phyloP scores from a whole-genome alignment of 1,140 invertebrate species.

The Amphibalanus amphitrite region DNA sequence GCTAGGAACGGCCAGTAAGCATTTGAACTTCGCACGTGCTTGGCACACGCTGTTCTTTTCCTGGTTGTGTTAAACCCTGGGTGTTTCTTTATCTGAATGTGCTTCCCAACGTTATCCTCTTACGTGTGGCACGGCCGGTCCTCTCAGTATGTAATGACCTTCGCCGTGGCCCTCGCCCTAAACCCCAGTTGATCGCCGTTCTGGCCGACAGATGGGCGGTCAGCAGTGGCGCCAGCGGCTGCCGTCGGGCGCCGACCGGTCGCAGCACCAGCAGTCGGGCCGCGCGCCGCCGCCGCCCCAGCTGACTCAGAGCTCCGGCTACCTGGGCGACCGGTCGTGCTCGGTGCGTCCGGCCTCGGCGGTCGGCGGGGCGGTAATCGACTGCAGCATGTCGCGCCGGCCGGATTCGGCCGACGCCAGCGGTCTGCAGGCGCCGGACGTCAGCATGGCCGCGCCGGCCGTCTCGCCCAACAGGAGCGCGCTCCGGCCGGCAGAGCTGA shows the following conservation, averaged over 20 bases:
- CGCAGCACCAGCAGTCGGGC: neutral
- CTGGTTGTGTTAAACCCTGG: too few species aligned
- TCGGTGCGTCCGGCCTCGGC: neutral
- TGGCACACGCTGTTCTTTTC: too few species aligned
- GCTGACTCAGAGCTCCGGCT: conserved; percentile 15
- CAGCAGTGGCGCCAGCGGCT: neutral
- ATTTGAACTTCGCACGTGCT: too few species aligned
- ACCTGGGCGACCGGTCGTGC: conserved; percentile 15
- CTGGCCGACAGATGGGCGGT: neutral
- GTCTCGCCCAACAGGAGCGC: neutral
- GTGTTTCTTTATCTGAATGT: too few species aligned
- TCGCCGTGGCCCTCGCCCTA: too few species aligned
- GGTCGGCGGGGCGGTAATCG: neutral
- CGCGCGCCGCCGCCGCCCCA: neutral
- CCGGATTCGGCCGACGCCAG: neutral
- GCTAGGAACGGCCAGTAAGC: too few species aligned
- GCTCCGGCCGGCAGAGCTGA: neutral
- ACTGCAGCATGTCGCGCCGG: neutral
- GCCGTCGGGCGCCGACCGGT: neutral
- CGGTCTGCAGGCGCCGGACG: neutral
- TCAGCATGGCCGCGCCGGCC: neutral
- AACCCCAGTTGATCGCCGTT: too few species aligned
- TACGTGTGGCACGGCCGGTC: too few species aligned
- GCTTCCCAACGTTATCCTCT: too few species aligned
- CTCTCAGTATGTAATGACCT: too few species aligned